Conservation (phyloP, 2,888 invertebrate genomes). For the Rhagonycha lutea region DNA sequence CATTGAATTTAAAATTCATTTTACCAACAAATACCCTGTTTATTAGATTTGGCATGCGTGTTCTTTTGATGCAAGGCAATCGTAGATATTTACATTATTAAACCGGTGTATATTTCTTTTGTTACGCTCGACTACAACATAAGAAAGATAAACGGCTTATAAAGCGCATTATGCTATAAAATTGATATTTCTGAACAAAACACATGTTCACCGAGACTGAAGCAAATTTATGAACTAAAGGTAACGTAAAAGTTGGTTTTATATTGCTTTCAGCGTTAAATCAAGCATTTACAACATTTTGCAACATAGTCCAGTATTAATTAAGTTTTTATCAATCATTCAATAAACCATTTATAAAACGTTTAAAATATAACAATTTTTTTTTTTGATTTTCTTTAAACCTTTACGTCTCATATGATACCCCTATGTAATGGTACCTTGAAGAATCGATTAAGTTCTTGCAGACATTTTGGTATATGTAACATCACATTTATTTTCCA, state of each 20-base stretch:
- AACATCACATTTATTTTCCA: too few relatives aligned
- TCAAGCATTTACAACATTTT: neutral
- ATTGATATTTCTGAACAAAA: constrained; percentile 16
- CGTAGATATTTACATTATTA: constrained; percentile 27
- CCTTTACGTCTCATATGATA: neutral
- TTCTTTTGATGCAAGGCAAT: constrained; percentile 24
- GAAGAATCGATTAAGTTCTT: too few relatives aligned
- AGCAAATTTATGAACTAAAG: constrained; percentile 24
- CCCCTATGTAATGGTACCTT: too few relatives aligned
- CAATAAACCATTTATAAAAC: neutral
- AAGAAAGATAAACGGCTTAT: constrained; percentile 15
- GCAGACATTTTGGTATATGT: too few relatives aligned
- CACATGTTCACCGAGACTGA: constrained; percentile 23
- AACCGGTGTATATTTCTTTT: constrained; percentile 16
- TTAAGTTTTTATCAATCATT: neutral
- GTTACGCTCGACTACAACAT: neutral
- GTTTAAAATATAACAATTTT: too few relatives aligned
- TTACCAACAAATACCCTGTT: neutral
- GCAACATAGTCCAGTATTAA: neutral
- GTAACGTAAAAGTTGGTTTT: constrained; percentile 19
- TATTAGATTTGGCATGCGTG: neutral
- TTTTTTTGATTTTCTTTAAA: too few relatives aligned
- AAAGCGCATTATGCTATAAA: constrained; percentile 17
- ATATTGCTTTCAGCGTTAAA: constrained; percentile 16
- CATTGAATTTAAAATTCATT: neutral